Conservation (phyloP, 2,797 vertebrate species). For the Ctenochaetus hawaiiensis region DNA sequence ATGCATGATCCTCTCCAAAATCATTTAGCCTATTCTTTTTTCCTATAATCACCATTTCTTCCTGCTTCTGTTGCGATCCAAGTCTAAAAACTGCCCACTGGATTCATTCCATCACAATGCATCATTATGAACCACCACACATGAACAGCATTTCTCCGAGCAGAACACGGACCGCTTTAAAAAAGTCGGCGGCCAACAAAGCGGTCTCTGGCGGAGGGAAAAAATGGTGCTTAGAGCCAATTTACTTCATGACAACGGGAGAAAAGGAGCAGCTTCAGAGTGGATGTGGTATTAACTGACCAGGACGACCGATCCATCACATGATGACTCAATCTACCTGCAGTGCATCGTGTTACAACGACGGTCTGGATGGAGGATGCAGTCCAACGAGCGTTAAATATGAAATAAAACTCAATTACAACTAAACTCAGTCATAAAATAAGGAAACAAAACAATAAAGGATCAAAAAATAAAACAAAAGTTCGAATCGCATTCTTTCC, state of each 20-base stretch:
- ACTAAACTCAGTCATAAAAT: not conserved
- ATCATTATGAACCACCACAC: conserved; percentile 46
- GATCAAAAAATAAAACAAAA: conserved; percentile 16
- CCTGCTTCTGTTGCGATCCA: conserved; percentile 21
- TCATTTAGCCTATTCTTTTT: conserved; percentile 10
- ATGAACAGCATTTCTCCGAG: conserved; percentile 36
- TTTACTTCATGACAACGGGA: conserved; percentile 24
- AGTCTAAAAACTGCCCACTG: conserved; percentile 31
- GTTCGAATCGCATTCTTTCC: conserved; percentile 24
- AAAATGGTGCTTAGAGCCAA: conserved; percentile 23
- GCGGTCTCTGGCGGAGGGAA: conserved; percentile 30
- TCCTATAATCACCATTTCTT: conserved; percentile 30
- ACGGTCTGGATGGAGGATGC: too few relatives aligned
- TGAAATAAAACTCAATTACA: not conserved
- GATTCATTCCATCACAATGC: conserved; percentile 33
- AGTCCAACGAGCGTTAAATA: not conserved
- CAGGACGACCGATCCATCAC: conserved; percentile 1
- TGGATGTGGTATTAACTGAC: conserved; percentile 1
- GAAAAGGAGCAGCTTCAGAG: not conserved
- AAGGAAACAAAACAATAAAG: conserved; percentile 1
- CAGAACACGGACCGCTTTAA: conserved; percentile 19
- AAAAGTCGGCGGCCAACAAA: conserved; percentile 21
- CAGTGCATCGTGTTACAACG: not conserved
- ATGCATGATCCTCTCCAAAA: not conserved
- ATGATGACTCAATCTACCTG: not conserved